Base-by-base conservation (phyloP, 1,140 invertebrate species). In the Oncopodura yosiiana region DNA sequence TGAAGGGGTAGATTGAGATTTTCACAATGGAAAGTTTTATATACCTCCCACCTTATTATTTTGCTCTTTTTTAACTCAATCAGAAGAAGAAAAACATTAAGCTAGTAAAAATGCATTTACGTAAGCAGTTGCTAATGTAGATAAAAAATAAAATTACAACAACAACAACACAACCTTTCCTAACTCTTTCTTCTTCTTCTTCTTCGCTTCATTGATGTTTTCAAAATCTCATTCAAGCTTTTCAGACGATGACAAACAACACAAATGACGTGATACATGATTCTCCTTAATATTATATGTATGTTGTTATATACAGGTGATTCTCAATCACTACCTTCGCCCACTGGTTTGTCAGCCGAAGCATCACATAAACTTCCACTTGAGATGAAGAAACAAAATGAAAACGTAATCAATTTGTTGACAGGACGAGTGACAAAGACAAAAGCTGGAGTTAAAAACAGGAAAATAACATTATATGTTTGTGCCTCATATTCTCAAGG, bases 401-500 rank as follows among this genome's bases (percentile, higher is more conserved):
- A 76, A 19, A 74, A 75, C 45, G 69, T 74, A 26, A 68, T 73
- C 16, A 70, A 72, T 53, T 71, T 75, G 29, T 65, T 82, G 12
- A 73, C 79, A 66, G 80, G 80, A 12, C 69, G 75, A 55, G 69
- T 77, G 0, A 70, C 70, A 11, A 61, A 50, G 39, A 57, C 43
- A n/a, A 63, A 63, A 48, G 63, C 66, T 8, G 56, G 63, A 6
- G 46, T 56, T 1, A 67, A 65, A 73, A 73, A 8, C 9, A 75
- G 76, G 18, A 83, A 78, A 65, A 78, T 83, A 66, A 75, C 80
- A 29, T 75, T 83, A 32, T 83, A 82, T 61, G 75, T 81, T 2
- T 81, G 78, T 58, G 79, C 79, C 16, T 78, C 80, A 3, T 79
- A 81, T 65, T 80, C 79, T 3, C 79, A 82, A 75, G 80, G 80